phyloP scores from a whole-genome alignment of 1,140 invertebrate species.

The Pantala flavescens region DNA sequence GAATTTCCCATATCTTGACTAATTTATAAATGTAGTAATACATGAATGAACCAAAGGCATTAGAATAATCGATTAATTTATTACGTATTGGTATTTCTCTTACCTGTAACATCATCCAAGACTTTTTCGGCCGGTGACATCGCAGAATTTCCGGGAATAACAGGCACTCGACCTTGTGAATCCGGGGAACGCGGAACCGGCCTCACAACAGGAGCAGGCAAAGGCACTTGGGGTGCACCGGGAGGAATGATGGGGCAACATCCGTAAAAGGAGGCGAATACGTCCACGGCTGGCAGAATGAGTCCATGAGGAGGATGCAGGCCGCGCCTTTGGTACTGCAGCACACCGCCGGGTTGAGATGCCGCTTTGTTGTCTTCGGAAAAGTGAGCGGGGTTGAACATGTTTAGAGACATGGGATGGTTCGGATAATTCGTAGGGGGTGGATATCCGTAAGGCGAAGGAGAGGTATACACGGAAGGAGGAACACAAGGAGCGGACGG shows the following conservation, averaged over 20 bases:
- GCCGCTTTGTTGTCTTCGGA: neutral
- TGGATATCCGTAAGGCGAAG: neutral
- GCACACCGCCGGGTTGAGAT: neutral
- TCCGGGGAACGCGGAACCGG: neutral
- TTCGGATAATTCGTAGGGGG: neutral
- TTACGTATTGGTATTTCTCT: too few species aligned
- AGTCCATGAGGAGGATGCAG: neutral
- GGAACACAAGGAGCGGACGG: neutral
- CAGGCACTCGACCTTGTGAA: neutral
- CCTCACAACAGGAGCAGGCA: neutral
- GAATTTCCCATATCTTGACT: too few species aligned
- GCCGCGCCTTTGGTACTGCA: neutral
- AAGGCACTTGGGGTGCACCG: neutral
- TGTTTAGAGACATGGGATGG: neutral
- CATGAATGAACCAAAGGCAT: too few species aligned
- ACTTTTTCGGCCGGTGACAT: neutral
- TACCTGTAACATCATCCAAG: too few species aligned
- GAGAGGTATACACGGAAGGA: neutral
- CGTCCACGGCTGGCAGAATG: neutral
- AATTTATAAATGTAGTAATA: too few species aligned
- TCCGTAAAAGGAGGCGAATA: neutral
- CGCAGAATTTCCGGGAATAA: neutral
- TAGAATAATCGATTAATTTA: too few species aligned
- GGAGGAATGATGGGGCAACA: neutral
- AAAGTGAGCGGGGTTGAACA: neutral